Conservation (phyloP, 2,888 invertebrate species). For the Stomorhina lunata region DNA sequence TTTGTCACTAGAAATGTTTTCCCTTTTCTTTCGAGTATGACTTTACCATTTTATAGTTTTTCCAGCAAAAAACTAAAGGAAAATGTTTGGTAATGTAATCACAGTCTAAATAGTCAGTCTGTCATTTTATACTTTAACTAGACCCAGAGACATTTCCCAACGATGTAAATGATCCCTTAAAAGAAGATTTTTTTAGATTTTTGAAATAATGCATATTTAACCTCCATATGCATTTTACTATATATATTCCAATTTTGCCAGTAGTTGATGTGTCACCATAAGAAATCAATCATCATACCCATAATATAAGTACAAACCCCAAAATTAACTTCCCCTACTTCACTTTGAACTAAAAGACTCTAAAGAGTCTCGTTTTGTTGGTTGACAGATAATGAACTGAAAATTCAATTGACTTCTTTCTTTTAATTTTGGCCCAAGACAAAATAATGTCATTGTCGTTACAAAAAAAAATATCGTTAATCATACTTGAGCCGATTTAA, state of each 20-base stretch:
- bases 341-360: background rate
- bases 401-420: background rate
- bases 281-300: conserved; percentile 65
- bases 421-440: conserved; percentile 35
- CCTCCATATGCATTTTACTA: conserved; percentile 31
- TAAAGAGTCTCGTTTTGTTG: conserved; percentile 1
- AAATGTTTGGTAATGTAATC: conserved; percentile 36
- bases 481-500: conserved; percentile 60
- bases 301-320: conserved; percentile 41
- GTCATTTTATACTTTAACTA: conserved; percentile 25
- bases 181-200: conserved; percentile 3
- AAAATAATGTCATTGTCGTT: conserved; percentile 4
- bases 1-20: background rate
- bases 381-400: conserved; percentile 23
- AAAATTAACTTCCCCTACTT: conserved; percentile 32
- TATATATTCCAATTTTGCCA: background rate
- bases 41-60: no score
- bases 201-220: background rate
- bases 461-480: conserved; percentile 57
- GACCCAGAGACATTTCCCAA: conserved; percentile 30
- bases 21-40: background rate
- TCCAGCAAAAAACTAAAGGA: no score
- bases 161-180: conserved; percentile 42
- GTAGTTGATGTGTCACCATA: conserved; percentile 60
- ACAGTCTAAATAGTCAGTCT: conserved; percentile 16